Base-by-base conservation (phyloP, 2,888 invertebrate genomes). In the Tupiocoris notatus region DNA sequence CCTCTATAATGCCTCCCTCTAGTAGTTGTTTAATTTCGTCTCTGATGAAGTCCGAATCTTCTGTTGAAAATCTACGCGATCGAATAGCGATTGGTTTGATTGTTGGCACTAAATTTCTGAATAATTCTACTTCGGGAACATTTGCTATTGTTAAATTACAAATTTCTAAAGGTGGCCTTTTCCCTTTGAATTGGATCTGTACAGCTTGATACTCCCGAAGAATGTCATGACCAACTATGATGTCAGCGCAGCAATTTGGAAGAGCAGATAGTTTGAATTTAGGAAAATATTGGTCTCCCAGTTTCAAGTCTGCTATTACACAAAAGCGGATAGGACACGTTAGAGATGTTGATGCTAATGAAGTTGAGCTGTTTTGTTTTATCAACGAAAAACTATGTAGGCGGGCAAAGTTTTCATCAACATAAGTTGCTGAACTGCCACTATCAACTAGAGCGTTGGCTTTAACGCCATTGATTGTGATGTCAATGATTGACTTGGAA, bases 11-110 rank as follows among this genome's bases (percentile, higher is more conserved):
- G 18, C 57, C 64, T 12, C 25, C 64, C 1, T 23, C 21, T 1
- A 74, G 57, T 39, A 64, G 54, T 64, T 64, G 21, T 1, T 63
- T 56, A 1, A 74, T 25, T 64, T 74, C 56, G 12, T 2, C 1
- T 21, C 62, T 18, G 54, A 74, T 64, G 22, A 74, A 74, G 63
- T 16, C 0, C 3, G n/a, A 39, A 54, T 74, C 63, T 64, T 54
- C 17, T 2, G 17, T 7, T 1, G 62, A 25, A 21, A 54, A 64
- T 22, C 56, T 64, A 21, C 64, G 21, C 6, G 56, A 74, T 21
- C 64, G 63, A 9, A 25, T 22, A 7, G 74, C 74, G 2, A 74
- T 74, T 2, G 74, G 64, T 21, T 25, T 73, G 17, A 56, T 63
- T 9, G 62, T 20, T 18, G 24, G 6, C n/a, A n/a, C 2, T 7